phyloP scores from a whole-genome alignment of 2,797 vertebrate species.

The Coracias cyanogaster region DNA sequence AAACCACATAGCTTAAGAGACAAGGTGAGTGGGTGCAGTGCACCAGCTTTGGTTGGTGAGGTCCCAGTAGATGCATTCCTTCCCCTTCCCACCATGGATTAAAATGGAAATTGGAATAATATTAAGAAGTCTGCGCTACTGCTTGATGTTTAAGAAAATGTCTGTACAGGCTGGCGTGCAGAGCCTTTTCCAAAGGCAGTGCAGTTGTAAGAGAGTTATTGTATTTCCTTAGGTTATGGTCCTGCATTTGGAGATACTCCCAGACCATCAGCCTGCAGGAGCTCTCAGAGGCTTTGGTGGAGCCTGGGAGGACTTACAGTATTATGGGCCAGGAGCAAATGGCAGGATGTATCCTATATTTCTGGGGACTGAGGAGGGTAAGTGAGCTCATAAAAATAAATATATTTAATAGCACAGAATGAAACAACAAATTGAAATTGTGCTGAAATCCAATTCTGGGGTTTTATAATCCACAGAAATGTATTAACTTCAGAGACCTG shows the following conservation, averaged over 20 bases:
- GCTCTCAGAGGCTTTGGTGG: neutral
- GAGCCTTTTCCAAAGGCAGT: neutral
- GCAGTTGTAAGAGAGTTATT: neutral
- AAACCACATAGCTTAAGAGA: fast-evolving
- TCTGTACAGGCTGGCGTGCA: neutral
- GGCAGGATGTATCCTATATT: neutral
- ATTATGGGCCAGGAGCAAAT: neutral
- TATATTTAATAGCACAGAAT: neutral
- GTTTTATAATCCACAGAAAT: constrained; percentile 43
- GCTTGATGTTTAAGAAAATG: fast-evolving
- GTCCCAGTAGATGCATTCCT: neutral
- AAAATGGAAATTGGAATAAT: neutral
- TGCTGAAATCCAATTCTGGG: constrained; percentile 10
- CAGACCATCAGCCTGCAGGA: neutral
- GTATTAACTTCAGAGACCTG: constrained; percentile 28
- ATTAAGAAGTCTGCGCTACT: neutral
- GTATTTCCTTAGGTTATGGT: neutral
- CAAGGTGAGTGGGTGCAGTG: neutral
- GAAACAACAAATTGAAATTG: constrained; percentile 39
- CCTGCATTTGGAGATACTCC: neutral
- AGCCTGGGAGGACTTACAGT: fast-evolving
- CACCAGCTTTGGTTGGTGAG: neutral
- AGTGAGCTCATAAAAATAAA: neutral
- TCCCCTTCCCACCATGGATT: neutral
- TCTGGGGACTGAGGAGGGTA: neutral